These are phyloP conservation scores for Plodia interpunctella DNA, from an alignment of 1,140 invertebrate genomes.

Conservation along the genomic window DNA sequence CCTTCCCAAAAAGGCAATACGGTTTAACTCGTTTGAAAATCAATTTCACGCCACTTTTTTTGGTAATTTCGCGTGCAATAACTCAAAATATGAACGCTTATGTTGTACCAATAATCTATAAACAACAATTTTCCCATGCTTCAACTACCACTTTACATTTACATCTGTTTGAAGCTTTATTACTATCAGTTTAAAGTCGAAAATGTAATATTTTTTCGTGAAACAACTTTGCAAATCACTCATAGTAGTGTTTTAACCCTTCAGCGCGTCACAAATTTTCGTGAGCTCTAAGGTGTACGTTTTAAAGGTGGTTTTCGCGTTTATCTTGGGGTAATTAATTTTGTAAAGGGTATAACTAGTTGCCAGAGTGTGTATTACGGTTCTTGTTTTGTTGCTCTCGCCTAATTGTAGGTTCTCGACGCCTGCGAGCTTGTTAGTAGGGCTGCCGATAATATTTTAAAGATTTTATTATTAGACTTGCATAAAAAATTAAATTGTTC, in stretches of 20 bases:
- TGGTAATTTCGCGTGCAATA: constrained; percentile 42
- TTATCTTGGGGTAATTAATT: constrained; percentile 22
- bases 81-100: constrained; percentile 41
- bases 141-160: not conserved
- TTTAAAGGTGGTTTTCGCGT: constrained; percentile 37
- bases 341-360: constrained; percentile 52
- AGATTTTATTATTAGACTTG: not conserved
- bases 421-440: constrained; percentile 52
- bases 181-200: constrained; percentile 4
- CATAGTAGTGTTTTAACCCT: constrained; percentile 41
- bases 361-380: constrained; percentile 61
- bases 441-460: constrained; percentile 32
- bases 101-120: constrained; percentile 62
- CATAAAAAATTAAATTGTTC: not conserved
- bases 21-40: constrained; percentile 29
- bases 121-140: constrained; percentile 52
- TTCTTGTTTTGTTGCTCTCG: constrained; percentile 50
- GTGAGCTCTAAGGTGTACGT: constrained; percentile 12
- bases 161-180: not conserved
- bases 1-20: not conserved
- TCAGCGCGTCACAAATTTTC: constrained; percentile 21
- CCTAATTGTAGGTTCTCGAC: constrained; percentile 74
- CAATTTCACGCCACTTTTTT: constrained; percentile 56
- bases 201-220: not conserved
- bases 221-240: constrained; percentile 22